Percentiles rank a stretch among this genome's conserved stretches.
These are phyloP conservation scores for Lasioglossum pauxillum DNA, from an alignment of 2,888 invertebrate genomes.

Conservation along the genomic window DNA sequence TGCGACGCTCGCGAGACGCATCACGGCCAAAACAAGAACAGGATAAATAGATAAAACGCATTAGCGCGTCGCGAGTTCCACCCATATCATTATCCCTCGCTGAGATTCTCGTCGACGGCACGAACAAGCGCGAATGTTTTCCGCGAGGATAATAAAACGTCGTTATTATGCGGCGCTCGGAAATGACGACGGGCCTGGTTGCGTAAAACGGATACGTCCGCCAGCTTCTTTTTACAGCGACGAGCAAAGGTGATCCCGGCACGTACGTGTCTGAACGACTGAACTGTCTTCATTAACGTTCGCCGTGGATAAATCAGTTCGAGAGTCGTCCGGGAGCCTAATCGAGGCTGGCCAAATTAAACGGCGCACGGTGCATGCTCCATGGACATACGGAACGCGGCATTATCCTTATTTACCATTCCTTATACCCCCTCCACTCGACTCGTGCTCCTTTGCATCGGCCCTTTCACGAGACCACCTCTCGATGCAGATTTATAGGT, in stretches of 20 bases:
- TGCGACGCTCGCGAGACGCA: background rate
- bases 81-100: background rate
- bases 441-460: slow-evolving; percentile 18
- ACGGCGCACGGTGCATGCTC: slow-evolving; percentile 39
- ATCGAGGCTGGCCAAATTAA: slow-evolving; percentile 67
- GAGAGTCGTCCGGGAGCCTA: slow-evolving; percentile 53
- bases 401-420: slow-evolving; percentile 61
- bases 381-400: slow-evolving; percentile 52
- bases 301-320: slow-evolving; percentile 59
- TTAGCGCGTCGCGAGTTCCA: background rate
- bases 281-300: slow-evolving; percentile 61
- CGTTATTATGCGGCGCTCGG: slow-evolving; percentile 27
- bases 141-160: background rate
- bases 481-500: slow-evolving; percentile 33
- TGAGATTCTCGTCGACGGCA: background rate
- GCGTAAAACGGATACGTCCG: slow-evolving; percentile 29
- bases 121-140: background rate
- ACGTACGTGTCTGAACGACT: slow-evolving; percentile 41
- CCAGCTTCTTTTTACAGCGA: slow-evolving; percentile 44
- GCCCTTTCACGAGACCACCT: slow-evolving; percentile 24
- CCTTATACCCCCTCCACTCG: slow-evolving; percentile 16
- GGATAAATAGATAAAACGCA: background rate
- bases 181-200: slow-evolving; percentile 24
- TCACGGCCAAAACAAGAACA: background rate
- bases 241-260: slow-evolving; percentile 28